Percentiles rank a stretch among this genome's conserved stretches.
Conservation (phyloP, 2,888 invertebrate species). For the Hirtodrosophila cameraria region DNA sequence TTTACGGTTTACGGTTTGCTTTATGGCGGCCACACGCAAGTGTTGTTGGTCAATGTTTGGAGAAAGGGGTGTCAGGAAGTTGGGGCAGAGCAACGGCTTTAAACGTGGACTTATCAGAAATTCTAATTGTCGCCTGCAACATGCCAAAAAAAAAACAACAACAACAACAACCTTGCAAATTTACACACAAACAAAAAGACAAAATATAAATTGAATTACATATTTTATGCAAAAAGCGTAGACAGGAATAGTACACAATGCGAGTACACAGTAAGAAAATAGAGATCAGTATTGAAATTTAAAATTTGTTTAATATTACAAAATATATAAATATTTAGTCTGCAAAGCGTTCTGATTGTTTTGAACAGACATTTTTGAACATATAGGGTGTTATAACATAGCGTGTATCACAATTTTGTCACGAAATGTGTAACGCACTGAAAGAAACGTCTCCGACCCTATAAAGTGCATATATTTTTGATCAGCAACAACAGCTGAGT, state of each 20-base stretch:
- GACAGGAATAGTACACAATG: constrained; percentile 32
- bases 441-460: no score
- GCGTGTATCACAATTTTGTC: no score
- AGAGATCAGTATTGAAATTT: no score
- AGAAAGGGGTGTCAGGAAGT: background rate
- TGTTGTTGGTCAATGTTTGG: constrained; percentile 7
- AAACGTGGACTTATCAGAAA: constrained; percentile 72
- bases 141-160: constrained; percentile 37
- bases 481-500: no score
- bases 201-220: constrained; percentile 78
- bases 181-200: constrained; percentile 15
- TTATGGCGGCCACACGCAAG: constrained; percentile 41
- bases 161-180: constrained; percentile 4
- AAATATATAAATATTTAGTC: no score
- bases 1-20: no score
- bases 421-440: no score
- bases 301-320: no score
- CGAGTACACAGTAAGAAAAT: constrained; percentile 4
- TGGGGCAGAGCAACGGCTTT: constrained; percentile 51
- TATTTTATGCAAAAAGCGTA: constrained; percentile 71
- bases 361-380: no score
- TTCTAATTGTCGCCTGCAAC: constrained; percentile 71
- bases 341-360: no score
- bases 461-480: no score
- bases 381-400: no score